A percentile compares a stretch with the other conserved stretches of the same genome.
Evolutionary conservation across 2,797 vertebrate genomes (phyloP).

Genomic region (Scomberomorus guttatus): DNA sequence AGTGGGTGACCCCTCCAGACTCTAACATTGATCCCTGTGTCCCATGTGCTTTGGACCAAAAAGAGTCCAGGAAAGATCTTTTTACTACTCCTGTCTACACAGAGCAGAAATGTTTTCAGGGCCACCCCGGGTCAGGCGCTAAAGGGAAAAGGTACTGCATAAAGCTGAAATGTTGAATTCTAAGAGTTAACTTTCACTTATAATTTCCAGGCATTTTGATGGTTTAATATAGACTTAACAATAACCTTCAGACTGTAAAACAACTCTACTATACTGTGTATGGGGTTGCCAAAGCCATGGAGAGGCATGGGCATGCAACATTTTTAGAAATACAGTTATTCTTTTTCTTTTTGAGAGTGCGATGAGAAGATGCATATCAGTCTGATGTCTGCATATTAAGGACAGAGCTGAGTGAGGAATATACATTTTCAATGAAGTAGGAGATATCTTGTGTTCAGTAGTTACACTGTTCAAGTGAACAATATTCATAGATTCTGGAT

Average conservation of each 20-base stretch:
- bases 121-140: background rate
- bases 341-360: background rate
- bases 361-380: background rate
- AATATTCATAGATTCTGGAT: too few relatives aligned
- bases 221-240: background rate
- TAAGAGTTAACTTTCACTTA: background rate
- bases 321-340: background rate
- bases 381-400: background rate
- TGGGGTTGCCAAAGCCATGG: background rate
- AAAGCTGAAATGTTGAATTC: conserved; percentile 36
- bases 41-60: conserved; percentile 42
- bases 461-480: too few relatives aligned
- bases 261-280: background rate
- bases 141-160: conserved; percentile 16
- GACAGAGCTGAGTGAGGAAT: background rate
- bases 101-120: conserved; percentile 19
- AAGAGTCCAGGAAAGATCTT: conserved; percentile 5
- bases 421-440: too few relatives aligned
- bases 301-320: background rate
- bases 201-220: background rate
- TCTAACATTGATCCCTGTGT: conserved; percentile 7
- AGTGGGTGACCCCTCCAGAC: conserved; percentile 25
- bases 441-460: too few relatives aligned
- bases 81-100: background rate
- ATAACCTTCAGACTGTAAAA: background rate